Evolutionary conservation across 2,888 invertebrate genomes (phyloP), one percentile per base, ranked within the genome.

Genomic region (Nemotelus nigrinus): DNA sequence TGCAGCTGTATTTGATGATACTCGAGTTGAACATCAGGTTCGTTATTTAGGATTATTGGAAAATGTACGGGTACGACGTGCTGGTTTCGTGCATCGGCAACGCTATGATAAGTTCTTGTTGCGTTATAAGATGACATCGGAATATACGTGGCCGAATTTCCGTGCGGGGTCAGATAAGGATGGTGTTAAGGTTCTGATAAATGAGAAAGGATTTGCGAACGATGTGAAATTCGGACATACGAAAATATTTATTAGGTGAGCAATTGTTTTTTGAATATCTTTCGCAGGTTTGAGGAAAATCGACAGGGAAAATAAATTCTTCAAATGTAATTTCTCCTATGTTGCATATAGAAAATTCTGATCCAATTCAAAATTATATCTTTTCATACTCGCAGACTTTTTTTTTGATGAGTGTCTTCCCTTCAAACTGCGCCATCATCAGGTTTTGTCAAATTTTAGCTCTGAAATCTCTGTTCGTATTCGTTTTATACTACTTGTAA

Each of bases 121-220:
- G 87, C 93, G 98, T 79, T 99, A 99, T 90, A 99, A 99, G 90
- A 96, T 98, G 95, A 93, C 98, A 82, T 96, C 95, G 0, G 93
- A 94, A 84, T 94, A 93, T 87, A 99, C 98, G 2, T 99, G 99
- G 99, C 99, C 99, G 53, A 98, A 97, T 88, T 98, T 94, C 89
- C 91, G 93, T 78, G 92, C 93, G 3, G 92, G 92, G 75, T 89
- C 88, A 75, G 93, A 94, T 81, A 91, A 91, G 83, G 96, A 97
- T 80, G 98, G 96, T 2, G 95, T 95, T 2, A 90, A 92, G 84
- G 93, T 94, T 80, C 91, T 99, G 80, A 91, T 98, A 81, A 90
- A 94, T 70, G 95, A 96, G 82, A 90, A 93, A 83, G 91, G 92
- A 57, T 92, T 93, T 82, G 86, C 91, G 2, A 88, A 92, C 53